A percentile compares a stretch with the other conserved stretches of the same genome.
Evolutionary conservation across 1,140 invertebrate genomes (phyloP).

Genomic region (Heliothis subflexa): DNA sequence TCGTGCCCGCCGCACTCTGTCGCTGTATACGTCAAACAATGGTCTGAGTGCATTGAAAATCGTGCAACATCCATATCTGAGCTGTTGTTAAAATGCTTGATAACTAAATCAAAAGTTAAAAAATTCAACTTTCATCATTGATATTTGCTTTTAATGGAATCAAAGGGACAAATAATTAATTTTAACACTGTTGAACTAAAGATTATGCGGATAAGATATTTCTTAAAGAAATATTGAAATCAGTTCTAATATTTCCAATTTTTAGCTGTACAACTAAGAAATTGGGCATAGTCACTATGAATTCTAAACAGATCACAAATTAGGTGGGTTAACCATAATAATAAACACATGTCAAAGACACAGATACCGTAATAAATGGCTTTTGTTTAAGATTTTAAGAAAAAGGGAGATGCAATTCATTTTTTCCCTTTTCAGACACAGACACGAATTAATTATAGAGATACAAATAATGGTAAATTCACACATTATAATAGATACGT

Average conservation of each 20-base stretch:
- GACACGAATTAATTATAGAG: conserved; percentile 52
- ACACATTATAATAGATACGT: conserved; percentile 42
- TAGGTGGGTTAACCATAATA: conserved; percentile 2
- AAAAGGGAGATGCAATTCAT: background rate
- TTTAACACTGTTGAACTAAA: too few species aligned
- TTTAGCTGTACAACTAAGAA: too few species aligned
- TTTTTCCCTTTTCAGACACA: conserved; percentile 33
- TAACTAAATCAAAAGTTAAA: background rate
- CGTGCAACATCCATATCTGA: background rate
- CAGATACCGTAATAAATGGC: conserved; percentile 39
- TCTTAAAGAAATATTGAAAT: background rate
- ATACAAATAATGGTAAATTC: conserved; percentile 55
- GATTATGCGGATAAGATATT: too few species aligned
- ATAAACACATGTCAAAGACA: background rate
- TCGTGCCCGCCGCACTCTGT: conserved; percentile 94
- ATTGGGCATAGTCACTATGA: too few species aligned
- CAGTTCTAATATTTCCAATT: too few species aligned
- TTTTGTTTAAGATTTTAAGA: conserved; percentile 25
- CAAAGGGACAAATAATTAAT: too few species aligned
- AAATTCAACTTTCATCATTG: background rate
- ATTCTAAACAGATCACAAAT: background rate
- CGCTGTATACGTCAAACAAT: conserved; percentile 87
- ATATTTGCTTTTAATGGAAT: background rate
- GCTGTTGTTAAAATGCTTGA: background rate
- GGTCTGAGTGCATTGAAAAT: conserved; percentile 6